phyloP scores from a whole-genome alignment of 2,113 vertebrate genomes.

The Canis aureus region DNA sequence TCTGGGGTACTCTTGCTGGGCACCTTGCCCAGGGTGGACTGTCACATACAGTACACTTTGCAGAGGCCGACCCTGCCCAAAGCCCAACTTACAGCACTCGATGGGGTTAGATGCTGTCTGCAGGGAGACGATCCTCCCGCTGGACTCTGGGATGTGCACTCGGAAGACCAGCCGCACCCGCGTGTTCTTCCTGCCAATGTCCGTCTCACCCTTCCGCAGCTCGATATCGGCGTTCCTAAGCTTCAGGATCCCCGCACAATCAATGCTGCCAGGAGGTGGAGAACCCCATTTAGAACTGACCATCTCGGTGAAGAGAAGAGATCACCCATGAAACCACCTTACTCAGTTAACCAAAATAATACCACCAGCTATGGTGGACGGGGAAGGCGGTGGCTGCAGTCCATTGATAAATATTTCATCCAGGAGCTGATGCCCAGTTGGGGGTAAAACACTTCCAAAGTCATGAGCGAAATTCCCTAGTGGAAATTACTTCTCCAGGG shows the following conservation, averaged over 20 bases:
- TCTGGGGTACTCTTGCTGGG: accelerated
- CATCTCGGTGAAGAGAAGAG: accelerated
- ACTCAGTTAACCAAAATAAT: background rate
- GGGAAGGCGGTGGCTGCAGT: accelerated
- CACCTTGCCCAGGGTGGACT: accelerated
- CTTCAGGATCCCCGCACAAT: constrained; percentile 98
- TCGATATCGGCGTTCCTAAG: constrained; percentile 98
- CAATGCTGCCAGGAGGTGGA: constrained; percentile 90
- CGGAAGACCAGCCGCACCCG: constrained; percentile 97
- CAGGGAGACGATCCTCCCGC: constrained; percentile 93
- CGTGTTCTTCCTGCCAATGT: constrained; percentile 98
- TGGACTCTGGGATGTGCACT: constrained; percentile 95
- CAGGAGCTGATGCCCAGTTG: background rate
- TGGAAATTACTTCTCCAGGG: background rate
- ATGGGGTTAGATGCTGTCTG: constrained; percentile 97
- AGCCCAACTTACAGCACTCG: constrained; percentile 95
- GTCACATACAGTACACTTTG: accelerated
- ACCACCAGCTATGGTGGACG: accelerated
- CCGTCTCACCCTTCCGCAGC: constrained; percentile 98
- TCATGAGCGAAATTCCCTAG: background rate
- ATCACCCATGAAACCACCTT: background rate
- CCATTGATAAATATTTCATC: accelerated
- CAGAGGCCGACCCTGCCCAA: background rate
- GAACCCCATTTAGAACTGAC: accelerated
- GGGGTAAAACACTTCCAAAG: background rate